These are phyloP conservation scores for Noturus placidus DNA, from an alignment of 2,113 vertebrate species.

Conservation along the genomic window DNA sequence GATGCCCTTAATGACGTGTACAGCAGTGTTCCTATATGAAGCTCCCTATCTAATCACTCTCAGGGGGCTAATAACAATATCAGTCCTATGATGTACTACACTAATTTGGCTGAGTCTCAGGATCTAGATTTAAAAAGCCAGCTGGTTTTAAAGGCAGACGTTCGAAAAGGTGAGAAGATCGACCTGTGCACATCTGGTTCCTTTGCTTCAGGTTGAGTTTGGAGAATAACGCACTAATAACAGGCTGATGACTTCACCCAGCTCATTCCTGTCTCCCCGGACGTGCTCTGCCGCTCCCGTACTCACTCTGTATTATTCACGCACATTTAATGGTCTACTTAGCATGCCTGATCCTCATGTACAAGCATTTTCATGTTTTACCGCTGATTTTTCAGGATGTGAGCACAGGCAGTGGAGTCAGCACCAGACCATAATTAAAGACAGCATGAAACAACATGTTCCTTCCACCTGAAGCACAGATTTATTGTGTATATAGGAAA, in stretches of 20 bases:
- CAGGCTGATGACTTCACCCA: conserved; percentile 51
- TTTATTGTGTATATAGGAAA: conserved; percentile 50
- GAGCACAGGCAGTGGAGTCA: background rate
- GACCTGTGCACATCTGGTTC: conserved; percentile 31
- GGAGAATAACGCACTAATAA: conserved; percentile 59
- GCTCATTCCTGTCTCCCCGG: conserved; percentile 53
- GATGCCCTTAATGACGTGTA: background rate
- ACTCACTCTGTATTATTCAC: conserved; percentile 45
- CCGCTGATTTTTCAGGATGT: conserved; percentile 55
- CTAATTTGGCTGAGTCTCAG: background rate
- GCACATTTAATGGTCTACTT: conserved; percentile 62
- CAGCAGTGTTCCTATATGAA: conserved; percentile 20
- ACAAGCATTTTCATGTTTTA: conserved; percentile 67
- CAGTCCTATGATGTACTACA: conserved; percentile 10
- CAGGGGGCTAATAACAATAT: background rate
- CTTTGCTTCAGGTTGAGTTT: conserved; percentile 3
- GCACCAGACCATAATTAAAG: conserved; percentile 69
- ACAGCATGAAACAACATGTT: conserved; percentile 66
- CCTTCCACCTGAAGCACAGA: conserved; percentile 17
- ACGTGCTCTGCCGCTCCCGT: conserved; percentile 49
- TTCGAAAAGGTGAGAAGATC: conserved; percentile 11
- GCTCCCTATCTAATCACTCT: background rate
- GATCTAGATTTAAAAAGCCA: background rate
- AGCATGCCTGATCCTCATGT: conserved; percentile 56
- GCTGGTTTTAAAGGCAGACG: conserved; percentile 1